These are phyloP conservation scores for Zaprionus obscuricornis DNA, from an alignment of 2,888 invertebrate genomes.

Conservation along the genomic window DNA sequence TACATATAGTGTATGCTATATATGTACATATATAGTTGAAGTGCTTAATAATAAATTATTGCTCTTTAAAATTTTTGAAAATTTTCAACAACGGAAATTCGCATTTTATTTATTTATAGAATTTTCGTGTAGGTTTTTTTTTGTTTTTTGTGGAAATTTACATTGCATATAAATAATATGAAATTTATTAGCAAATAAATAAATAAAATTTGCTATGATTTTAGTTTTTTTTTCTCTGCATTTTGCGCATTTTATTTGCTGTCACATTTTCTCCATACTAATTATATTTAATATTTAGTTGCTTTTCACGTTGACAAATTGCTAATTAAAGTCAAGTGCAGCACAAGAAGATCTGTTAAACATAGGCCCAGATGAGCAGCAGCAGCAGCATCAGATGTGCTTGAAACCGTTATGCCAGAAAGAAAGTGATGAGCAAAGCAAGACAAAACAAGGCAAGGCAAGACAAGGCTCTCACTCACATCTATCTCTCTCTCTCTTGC, in stretches of 20 bases:
- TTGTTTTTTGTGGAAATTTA: too few species aligned
- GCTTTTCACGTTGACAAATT: slow-evolving; percentile 43
- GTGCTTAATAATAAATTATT: background rate
- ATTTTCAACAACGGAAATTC: too few species aligned
- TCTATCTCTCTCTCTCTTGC: background rate
- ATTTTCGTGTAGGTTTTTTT: too few species aligned
- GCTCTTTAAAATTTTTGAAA: background rate
- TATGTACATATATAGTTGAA: too few species aligned
- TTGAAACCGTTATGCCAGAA: slow-evolving; percentile 46
- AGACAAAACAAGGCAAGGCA: too few species aligned
- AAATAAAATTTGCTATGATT: background rate
- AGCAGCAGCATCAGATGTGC: slow-evolving; percentile 9
- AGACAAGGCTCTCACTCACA: slow-evolving; percentile 16
- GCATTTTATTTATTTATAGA: too few species aligned
- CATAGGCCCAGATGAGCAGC: slow-evolving; percentile 27
- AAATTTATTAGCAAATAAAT: too few species aligned
- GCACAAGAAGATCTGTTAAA: slow-evolving; percentile 18
- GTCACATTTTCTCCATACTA: slow-evolving; percentile 51
- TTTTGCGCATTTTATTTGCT: slow-evolving; percentile 5
- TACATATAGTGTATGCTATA: too few species aligned
- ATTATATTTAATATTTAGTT: slow-evolving; percentile 61
- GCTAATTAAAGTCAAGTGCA: slow-evolving; percentile 63
- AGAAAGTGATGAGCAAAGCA: slow-evolving; percentile 69
- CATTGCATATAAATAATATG: too few species aligned
- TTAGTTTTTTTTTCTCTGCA: background rate